Evolutionary conservation across 2,888 invertebrate genomes (phyloP).

Genomic region (Drosophila differens): DNA sequence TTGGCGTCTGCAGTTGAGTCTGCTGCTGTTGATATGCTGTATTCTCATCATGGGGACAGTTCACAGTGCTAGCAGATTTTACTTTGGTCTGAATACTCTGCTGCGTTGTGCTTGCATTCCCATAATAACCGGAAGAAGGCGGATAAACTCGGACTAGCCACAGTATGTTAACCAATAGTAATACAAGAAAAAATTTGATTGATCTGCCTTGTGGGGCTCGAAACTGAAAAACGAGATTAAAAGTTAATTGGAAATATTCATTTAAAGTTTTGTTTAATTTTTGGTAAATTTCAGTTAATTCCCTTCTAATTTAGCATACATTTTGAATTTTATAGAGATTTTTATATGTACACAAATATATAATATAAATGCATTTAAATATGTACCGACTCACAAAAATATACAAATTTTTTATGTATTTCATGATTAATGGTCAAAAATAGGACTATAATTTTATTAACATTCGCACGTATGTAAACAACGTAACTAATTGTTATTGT

Average conservation of each 20-base stretch:
- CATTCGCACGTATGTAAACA: background rate
- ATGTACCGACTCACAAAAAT: background rate
- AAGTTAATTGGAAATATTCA: background rate
- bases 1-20: conserved; percentile 24
- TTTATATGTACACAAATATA: background rate
- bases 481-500: background rate
- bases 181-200: conserved; percentile 49
- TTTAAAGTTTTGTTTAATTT: background rate
- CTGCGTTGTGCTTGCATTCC: conserved; percentile 10
- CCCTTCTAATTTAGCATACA: background rate
- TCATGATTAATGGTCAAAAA: background rate
- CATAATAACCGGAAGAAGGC: conserved; percentile 39
- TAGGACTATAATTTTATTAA: background rate
- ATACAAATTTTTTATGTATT: background rate
- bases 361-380: background rate
- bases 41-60: conserved; percentile 48
- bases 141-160: conserved; percentile 64
- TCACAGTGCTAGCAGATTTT: conserved; percentile 10
- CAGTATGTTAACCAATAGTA: conserved; percentile 58
- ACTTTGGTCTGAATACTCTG: conserved; percentile 1
- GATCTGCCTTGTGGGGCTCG: conserved; percentile 53
- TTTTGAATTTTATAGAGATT: background rate
- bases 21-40: conserved; percentile 18
- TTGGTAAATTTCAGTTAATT: background rate
- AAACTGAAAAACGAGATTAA: conserved; percentile 34